Conservation (phyloP, 1,140 invertebrate genomes). For the Neoseiulus cucumeris region DNA sequence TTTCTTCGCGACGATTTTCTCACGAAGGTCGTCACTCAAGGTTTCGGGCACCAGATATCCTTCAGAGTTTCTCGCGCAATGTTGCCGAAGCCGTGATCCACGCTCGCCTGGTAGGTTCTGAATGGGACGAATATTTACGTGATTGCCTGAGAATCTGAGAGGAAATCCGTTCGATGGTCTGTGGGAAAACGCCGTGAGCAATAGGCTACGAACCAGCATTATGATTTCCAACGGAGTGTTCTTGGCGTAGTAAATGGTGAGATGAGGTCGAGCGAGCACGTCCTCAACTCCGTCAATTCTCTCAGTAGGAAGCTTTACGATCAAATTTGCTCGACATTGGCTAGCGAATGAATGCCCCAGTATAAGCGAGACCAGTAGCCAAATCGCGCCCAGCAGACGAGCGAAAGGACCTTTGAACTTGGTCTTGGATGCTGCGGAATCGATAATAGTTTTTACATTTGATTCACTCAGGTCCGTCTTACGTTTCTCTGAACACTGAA, state of each 20-base stretch:
- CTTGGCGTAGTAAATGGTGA: background rate
- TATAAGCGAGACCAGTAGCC: background rate
- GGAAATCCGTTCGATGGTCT: too few species aligned
- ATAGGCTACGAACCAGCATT: background rate
- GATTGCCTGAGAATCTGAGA: too few species aligned
- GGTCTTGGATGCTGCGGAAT: background rate
- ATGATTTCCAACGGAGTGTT: background rate
- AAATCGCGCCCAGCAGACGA: background rate
- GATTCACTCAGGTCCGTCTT: too few species aligned
- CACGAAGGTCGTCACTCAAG: background rate
- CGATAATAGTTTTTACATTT: too few species aligned
- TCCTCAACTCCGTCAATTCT: background rate
- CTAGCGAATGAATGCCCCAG: background rate
- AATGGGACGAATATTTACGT: background rate
- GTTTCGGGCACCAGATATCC: background rate
- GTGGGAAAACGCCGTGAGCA: too few species aligned
- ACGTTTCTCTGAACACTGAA: too few species aligned
- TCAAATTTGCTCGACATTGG: background rate
- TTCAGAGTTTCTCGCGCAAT: background rate
- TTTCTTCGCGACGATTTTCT: background rate
- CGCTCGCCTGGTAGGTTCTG: background rate
- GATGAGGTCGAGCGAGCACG: background rate
- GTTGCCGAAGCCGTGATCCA: background rate
- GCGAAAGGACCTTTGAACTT: background rate
- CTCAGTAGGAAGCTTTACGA: background rate